Evolutionary conservation across 2,888 invertebrate species (phyloP), one percentile per base, ranked within the genome.

Genomic region (Ephialtes manifestator): DNA sequence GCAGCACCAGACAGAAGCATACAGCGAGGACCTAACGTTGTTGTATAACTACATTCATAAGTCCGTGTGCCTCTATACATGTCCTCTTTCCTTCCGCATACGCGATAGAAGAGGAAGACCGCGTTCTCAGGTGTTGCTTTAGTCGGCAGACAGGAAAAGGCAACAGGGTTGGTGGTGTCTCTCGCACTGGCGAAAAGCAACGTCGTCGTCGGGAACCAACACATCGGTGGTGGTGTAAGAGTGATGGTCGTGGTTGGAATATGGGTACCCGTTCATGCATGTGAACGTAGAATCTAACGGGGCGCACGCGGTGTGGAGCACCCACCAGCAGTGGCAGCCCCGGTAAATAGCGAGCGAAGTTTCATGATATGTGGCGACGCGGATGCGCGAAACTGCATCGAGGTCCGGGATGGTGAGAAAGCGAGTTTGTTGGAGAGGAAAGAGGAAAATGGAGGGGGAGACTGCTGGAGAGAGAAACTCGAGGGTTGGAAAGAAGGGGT

Each of bases 331-430:
- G 53, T 53, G 53, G 86, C 81, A 70, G 67, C 81, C 78, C 83
- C 75, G 89, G 87, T 89, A 90, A 90, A 90, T 90, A 90, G 90
- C 87, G 89, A 88, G 88, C 83, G 79, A 91, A 91, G 89, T 91
- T 90, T 85, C 82, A 88, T 91, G 90, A 91, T 90, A 88, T 90
- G 90, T 91, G 88, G 88, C 78, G 76, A 86, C 89, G 83, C 90
- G 89, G 89, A 89, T 90, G 90, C 87, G 86, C 86, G 88, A 87
- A 90, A 91, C 88, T 90, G 88, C 89, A 89, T 86, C 86, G 84
- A 78, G 80, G 71, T 77, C 71, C 51, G 51, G 68, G 60, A 86
- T 71, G 82, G 84, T 60, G 83, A 76, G 76, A 71, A 68, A 81
- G 82, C 79, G 79, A 51, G 60, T 79, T 78, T 76, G 83, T 77